Percentiles rank a stretch among this genome's conserved stretches.
phyloP scores from a whole-genome alignment of 2,113 vertebrate species.

The Naja naja region DNA sequence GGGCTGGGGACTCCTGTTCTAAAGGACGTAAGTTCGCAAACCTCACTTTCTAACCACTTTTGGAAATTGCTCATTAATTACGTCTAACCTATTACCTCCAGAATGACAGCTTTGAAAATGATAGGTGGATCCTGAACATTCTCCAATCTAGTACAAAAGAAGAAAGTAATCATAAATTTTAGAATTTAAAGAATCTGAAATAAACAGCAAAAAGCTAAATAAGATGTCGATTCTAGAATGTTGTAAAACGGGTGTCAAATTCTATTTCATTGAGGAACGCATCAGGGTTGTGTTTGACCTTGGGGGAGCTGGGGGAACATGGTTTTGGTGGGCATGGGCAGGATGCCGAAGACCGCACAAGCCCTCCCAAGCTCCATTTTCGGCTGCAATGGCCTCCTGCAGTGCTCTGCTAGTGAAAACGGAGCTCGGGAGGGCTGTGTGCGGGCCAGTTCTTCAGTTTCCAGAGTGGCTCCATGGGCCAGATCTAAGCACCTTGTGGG shows the following conservation, averaged over 20 bases:
- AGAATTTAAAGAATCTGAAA: background rate
- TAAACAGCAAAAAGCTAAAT: background rate
- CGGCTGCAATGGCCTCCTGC: too few relatives aligned
- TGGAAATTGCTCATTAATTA: background rate
- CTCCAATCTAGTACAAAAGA: background rate
- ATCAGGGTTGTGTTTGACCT: too few relatives aligned
- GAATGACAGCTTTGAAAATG: background rate
- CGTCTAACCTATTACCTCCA: background rate
- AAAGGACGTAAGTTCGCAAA: background rate
- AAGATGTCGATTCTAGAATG: background rate
- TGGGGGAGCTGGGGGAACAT: too few relatives aligned
- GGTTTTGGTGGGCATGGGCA: too few relatives aligned
- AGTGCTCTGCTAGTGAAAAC: too few relatives aligned
- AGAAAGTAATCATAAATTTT: background rate
- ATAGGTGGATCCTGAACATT: background rate
- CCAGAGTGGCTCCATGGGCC: too few relatives aligned
- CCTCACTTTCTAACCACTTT: background rate
- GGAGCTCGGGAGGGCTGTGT: too few relatives aligned
- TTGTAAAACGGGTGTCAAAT: background rate
- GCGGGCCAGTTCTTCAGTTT: too few relatives aligned
- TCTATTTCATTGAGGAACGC: too few relatives aligned
- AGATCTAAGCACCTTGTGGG: too few relatives aligned
- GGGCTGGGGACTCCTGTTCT: background rate
- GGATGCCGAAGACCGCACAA: too few relatives aligned
- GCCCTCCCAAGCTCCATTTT: too few relatives aligned